A percentile compares a stretch with the other conserved stretches of the same genome.
These are phyloP conservation scores for Crenuchus spilurus DNA, from an alignment of 2,797 vertebrate genomes.

Conservation along the genomic window DNA sequence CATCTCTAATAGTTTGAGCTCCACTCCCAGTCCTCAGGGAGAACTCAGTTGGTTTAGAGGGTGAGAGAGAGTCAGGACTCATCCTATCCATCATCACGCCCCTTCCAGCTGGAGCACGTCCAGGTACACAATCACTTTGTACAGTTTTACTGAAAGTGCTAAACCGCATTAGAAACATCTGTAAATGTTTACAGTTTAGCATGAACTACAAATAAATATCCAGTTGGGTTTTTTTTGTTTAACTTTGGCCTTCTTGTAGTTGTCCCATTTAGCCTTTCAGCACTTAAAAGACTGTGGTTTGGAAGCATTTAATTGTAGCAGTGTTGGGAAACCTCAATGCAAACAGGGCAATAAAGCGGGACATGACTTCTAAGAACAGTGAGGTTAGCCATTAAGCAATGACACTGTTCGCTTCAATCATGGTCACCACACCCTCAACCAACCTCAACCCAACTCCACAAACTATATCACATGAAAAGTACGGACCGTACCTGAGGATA, in stretches of 20 bases:
- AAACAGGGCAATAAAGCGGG: slow-evolving; percentile 35
- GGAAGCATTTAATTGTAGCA: slow-evolving; percentile 10
- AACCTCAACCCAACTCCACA: background rate
- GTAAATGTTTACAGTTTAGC: background rate
- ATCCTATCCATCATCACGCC: slow-evolving; percentile 30
- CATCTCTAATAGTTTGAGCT: slow-evolving; percentile 13
- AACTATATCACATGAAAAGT: background rate
- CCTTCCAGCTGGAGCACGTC: slow-evolving; percentile 40
- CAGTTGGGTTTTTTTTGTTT: background rate
- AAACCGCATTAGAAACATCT: background rate
- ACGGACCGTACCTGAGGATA: slow-evolving; percentile 71
- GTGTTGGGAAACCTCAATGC: slow-evolving; percentile 13
- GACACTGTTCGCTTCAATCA: slow-evolving; percentile 8
- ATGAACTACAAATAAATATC: background rate
- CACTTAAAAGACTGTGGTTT: background rate
- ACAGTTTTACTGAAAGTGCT: background rate
- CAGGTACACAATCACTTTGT: slow-evolving; percentile 15
- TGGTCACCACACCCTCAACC: slow-evolving; percentile 26
- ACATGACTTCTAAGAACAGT: slow-evolving; percentile 15
- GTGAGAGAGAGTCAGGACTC: slow-evolving; percentile 7
- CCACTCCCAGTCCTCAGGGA: slow-evolving; percentile 30
- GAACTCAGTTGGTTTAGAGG: slow-evolving; percentile 47
- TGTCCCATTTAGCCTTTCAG: too few relatives aligned
- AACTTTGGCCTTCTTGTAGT: too few relatives aligned
- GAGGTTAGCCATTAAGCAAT: slow-evolving; percentile 26